Percentiles rank a stretch among this genome's conserved stretches.
These are phyloP conservation scores for Leptinotarsa texana DNA, from an alignment of 1,140 invertebrate species.

Conservation along the genomic window DNA sequence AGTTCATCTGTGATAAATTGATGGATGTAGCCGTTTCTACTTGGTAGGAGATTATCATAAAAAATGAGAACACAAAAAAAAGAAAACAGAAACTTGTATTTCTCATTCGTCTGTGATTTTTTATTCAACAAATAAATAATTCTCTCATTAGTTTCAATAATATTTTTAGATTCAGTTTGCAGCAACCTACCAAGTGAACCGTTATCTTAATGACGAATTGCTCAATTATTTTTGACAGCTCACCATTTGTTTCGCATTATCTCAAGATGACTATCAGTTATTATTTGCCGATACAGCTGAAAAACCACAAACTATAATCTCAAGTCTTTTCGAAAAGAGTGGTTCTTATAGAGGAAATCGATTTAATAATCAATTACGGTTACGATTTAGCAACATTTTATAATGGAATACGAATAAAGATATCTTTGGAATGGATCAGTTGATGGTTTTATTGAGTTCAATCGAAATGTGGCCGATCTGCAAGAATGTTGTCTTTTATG, in stretches of 20 bases:
- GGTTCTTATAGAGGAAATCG: background rate
- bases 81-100: too few relatives aligned
- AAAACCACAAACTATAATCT: background rate
- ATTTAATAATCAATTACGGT: background rate
- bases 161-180: background rate
- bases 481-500: too few relatives aligned
- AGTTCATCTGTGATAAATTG: too few relatives aligned
- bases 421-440: too few relatives aligned
- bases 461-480: too few relatives aligned
- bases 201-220: background rate
- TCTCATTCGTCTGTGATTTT: too few relatives aligned
- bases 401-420: background rate
- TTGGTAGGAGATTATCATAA: too few relatives aligned
- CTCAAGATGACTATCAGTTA: background rate
- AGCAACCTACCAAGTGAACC: background rate
- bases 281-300: background rate
- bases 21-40: too few relatives aligned
- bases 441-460: too few relatives aligned
- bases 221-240: background rate
- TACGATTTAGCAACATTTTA: background rate
- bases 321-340: background rate
- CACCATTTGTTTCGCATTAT: conserved; percentile 3
- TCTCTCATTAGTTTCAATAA: background rate
- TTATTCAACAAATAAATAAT: background rate
- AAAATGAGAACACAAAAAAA: too few relatives aligned